These are phyloP conservation scores for Vanessa atalanta DNA, from an alignment of 1,140 invertebrate genomes.

Conservation along the genomic window DNA sequence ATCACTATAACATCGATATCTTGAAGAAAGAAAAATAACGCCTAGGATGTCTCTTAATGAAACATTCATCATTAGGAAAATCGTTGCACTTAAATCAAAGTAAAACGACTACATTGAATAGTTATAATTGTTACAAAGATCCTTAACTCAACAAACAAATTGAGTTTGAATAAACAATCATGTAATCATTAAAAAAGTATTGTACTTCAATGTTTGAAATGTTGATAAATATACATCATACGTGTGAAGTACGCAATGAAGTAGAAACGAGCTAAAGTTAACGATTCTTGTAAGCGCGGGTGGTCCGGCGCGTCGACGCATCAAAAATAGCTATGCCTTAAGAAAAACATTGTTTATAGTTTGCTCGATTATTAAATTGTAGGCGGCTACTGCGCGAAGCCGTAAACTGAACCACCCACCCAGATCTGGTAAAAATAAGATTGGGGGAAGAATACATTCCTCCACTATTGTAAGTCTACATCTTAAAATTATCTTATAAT, in stretches of 20 bases:
- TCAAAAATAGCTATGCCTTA: slow-evolving; percentile 69
- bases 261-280: slow-evolving; percentile 34
- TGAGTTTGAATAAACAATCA: no score
- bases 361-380: slow-evolving; percentile 68
- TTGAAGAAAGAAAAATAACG: no score
- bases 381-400: slow-evolving; percentile 64
- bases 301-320: slow-evolving; percentile 55
- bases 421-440: slow-evolving; percentile 57
- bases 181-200: no score
- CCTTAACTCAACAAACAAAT: no score
- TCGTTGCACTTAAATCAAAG: no score
- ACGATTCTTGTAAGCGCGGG: slow-evolving; percentile 41
- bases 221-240: slow-evolving; percentile 15
- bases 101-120: no score
- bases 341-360: slow-evolving; percentile 76
- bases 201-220: neutral
- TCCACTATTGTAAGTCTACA: neutral
- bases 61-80: no score
- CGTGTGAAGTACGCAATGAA: slow-evolving; percentile 62
- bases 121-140: no score
- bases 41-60: no score
- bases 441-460: slow-evolving; percentile 9
- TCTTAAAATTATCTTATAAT: neutral
- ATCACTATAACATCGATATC: no score
- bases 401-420: slow-evolving; percentile 71